Evolutionary conservation across 1,140 invertebrate genomes (phyloP).

Genomic region (Diachasmimorpha longicaudata): DNA sequence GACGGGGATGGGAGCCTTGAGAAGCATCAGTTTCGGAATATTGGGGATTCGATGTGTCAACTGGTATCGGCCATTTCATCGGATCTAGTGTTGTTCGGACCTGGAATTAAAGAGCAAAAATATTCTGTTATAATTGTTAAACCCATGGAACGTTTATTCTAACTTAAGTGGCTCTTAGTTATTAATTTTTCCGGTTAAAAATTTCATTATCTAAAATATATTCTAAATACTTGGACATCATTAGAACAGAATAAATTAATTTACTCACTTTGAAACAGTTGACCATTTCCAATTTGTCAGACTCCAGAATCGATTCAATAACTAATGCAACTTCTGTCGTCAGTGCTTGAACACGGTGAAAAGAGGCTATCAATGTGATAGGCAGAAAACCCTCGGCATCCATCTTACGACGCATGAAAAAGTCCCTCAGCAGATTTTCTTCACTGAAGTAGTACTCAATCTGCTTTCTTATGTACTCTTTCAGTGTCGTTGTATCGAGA

Average conservation of each 20-base stretch:
- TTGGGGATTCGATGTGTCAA: constrained; percentile 59
- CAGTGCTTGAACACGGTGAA: constrained; percentile 89
- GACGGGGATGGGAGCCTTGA: not conserved
- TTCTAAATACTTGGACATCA: too few relatives aligned
- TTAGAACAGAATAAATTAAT: not conserved
- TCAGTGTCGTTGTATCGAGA: constrained; percentile 67
- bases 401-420: constrained; percentile 97
- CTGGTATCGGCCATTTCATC: constrained; percentile 83
- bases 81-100: constrained; percentile 83
- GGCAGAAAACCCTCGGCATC: constrained; percentile 91
- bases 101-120: constrained; percentile 53
- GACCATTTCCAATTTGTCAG: constrained; percentile 82
- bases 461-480: constrained; percentile 83
- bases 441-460: constrained; percentile 99
- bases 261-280: constrained; percentile 74
- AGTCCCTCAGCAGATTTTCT: constrained; percentile 94
- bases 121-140: constrained; percentile 4
- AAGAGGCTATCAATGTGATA: constrained; percentile 91
- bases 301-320: constrained; percentile 80
- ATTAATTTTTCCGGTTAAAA: too few relatives aligned
- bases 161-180: too few relatives aligned
- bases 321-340: constrained; percentile 86
- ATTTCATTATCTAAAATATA: too few relatives aligned
- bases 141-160: too few relatives aligned
- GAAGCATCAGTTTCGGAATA: constrained; percentile 50